These are phyloP conservation scores for Chaunax sp. DNA, from an alignment of 2,797 vertebrate species.

Conservation along the genomic window DNA sequence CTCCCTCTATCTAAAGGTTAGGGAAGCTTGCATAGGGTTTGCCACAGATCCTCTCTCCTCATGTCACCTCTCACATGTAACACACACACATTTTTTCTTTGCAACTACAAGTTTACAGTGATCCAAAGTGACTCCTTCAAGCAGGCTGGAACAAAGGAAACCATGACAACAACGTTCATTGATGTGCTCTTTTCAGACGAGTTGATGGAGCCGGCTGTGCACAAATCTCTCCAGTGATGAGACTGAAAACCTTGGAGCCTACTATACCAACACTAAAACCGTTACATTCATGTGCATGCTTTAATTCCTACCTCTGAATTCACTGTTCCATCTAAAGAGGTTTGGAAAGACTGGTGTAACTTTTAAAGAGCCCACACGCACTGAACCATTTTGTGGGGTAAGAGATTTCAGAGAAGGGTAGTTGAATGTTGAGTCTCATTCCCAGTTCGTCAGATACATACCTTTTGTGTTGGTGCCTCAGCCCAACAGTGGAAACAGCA, in stretches of 20 bases:
- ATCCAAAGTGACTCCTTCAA: slow-evolving; percentile 61
- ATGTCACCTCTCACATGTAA: slow-evolving; percentile 23
- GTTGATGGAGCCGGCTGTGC: slow-evolving; percentile 29
- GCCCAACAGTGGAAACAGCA: no score
- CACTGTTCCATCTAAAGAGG: no score
- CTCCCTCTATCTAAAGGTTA: slow-evolving; percentile 38
- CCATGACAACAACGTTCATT: slow-evolving; percentile 69
- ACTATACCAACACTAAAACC: slow-evolving; percentile 9
- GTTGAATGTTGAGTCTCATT: no score
- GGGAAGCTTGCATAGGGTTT: slow-evolving; percentile 8
- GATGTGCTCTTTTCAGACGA: slow-evolving; percentile 63
- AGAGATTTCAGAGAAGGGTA: no score
- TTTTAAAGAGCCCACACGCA: no score
- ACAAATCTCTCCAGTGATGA: slow-evolving; percentile 57
- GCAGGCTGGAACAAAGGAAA: slow-evolving; percentile 64
- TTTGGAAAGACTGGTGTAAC: no score
- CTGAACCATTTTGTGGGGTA: no score
- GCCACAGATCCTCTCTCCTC: slow-evolving; percentile 34
- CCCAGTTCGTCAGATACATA: no score
- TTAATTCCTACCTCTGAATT: no score
- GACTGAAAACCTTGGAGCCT: slow-evolving; percentile 48
- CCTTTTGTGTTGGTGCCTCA: no score
- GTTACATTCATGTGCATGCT: neutral
- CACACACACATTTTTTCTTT: slow-evolving; percentile 13
- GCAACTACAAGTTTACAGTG: slow-evolving; percentile 42